A percentile compares a stretch with the other conserved stretches of the same genome.
These are phyloP conservation scores for Elmis aenea DNA, from an alignment of 2,888 invertebrate species.

Conservation along the genomic window DNA sequence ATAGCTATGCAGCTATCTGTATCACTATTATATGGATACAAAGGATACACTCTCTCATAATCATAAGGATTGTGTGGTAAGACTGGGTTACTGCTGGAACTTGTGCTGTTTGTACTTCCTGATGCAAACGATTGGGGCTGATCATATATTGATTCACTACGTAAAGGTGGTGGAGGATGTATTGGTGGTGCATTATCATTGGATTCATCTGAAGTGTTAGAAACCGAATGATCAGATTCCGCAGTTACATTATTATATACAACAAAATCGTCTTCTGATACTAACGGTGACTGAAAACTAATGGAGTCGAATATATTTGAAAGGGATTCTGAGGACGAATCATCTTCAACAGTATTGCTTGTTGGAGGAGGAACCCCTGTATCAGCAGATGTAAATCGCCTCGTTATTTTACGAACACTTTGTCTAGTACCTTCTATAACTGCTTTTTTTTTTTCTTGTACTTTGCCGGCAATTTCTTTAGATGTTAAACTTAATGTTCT, in stretches of 20 bases:
- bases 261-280: constrained; percentile 33
- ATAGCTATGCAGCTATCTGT: constrained; percentile 30
- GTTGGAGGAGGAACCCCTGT: constrained; percentile 16
- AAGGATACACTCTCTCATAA: constrained; percentile 48
- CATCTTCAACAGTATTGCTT: constrained; percentile 23
- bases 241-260: constrained; percentile 18
- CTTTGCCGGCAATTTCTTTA: constrained; percentile 54
- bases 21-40: constrained; percentile 37
- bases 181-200: constrained; percentile 51
- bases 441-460: constrained; percentile 54
- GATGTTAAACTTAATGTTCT: constrained; percentile 53
- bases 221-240: constrained; percentile 33
- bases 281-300: constrained; percentile 59
- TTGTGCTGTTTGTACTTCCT: constrained; percentile 36
- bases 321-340: constrained; percentile 26
- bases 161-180: constrained; percentile 56
- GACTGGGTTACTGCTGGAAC: constrained; percentile 29
- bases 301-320: constrained; percentile 58
- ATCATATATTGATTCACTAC: constrained; percentile 54
- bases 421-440: constrained; percentile 60
- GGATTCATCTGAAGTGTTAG: constrained; percentile 27
- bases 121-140: constrained; percentile 48
- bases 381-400: constrained; percentile 32
- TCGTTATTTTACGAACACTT: constrained; percentile 43
- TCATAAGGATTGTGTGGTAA: constrained; percentile 32